Base-by-base conservation (phyloP, 1,140 invertebrate species). In the Copidosoma floridanum region DNA sequence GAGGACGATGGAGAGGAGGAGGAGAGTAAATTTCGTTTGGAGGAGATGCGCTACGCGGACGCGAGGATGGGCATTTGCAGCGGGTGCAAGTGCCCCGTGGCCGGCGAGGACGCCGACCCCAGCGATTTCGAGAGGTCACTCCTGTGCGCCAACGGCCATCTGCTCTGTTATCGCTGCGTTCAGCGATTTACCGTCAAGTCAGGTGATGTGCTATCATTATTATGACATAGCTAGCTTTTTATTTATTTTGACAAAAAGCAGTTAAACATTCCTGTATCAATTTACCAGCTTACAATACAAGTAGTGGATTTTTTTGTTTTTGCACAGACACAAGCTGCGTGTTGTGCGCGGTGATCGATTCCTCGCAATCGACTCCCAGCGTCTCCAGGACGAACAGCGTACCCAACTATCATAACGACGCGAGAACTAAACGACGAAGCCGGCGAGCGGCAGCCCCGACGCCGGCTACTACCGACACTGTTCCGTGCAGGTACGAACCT, bases 91-190 rank as follows among this genome's bases (percentile, higher is more conserved):
- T 53, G 70, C 18, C 66, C 63, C 3, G 50, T 72, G 12, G 58
- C 57, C 37, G 63, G 24, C 67, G n/a, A 54, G 47, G 1, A 67
- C n/a, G 20, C 16, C 2, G 58, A 32, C 51, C 64, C 0, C 40
- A 38, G 12, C 12, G 44, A 65, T 47, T 66, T 67, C 8, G 62
- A 65, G 38, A 61, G 65, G 29, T 32, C 67, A 18, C 48, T 66
- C 21, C 23, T 51, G 12, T 74, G 67, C 44, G 58, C 66, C 7
- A 53, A 73, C 1, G 67, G 65, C 23, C 75, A 74, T 48, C 29
- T 70, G 12, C 47, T 78, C 2, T 79, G 77, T 56, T 66, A 72
- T 24, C 67, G 64, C 21, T 79, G 77, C 27, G 60, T 75, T 23
- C 66, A 66, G 51, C 64, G 68, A 29, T 69, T 71, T 37, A 57